Base-by-base conservation (phyloP, 2,797 vertebrate species). In the Lycodopsis pacificus region DNA sequence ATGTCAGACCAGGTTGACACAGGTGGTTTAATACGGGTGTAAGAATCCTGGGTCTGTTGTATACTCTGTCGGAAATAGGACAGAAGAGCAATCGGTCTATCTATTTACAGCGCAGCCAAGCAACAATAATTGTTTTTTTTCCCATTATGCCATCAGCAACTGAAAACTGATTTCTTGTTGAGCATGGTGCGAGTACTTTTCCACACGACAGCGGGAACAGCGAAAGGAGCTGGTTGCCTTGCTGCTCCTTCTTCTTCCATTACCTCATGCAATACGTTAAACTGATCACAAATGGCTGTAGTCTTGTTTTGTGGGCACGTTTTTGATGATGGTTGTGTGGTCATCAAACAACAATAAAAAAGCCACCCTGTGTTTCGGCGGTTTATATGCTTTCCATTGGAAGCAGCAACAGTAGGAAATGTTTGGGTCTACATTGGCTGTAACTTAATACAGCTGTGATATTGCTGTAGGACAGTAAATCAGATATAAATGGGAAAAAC, bases 91-190 rank as follows among this genome's bases (percentile, higher is more conserved):
- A n/a, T 40, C 42, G 5, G 34, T 54, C 13, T 15, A 46, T 65
- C 64, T 40, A 9, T 68, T 62, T 54, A 51, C 46, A 62, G 36
- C 22, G 11, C 20, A 7, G 44, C 34, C 22, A 32, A 30, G 27
- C 32, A 61, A 34, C 44, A 22, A 13, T 22, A 27, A 53, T 34
- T 76, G 57, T 46, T 36, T 27, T 14, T 14, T 69, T 68, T 68
- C 44, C 57, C 46, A 62, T 62, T 5, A 11, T 36, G 65, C 74
- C 27, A 27, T 1, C n/a, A 63, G 38, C 38, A 56, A 36, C n/a
- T 14, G 38, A 4, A 69, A 27, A 8, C 38, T 7, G 48, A 69
- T 62, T 68, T 63, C 48, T 25, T 5, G n/a, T 46, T 40, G 54
- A 59, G 44, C 13, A 5, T 19, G 56, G 14, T 19, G 4, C 17